Conservation (phyloP, 2,888 invertebrate genomes). For the Dendrolimus pini region DNA sequence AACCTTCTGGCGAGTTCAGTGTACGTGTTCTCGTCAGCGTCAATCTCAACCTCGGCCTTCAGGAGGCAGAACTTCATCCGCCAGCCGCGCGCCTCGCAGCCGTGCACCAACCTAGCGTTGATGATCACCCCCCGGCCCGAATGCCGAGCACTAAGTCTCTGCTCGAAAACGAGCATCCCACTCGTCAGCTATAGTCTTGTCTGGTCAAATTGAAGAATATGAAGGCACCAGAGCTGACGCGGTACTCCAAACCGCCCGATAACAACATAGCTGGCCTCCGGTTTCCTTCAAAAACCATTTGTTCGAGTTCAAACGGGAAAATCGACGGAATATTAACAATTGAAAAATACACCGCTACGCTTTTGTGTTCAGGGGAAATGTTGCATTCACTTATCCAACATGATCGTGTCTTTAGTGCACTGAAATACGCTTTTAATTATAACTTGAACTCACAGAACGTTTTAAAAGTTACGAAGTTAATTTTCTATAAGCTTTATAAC, state of each 20-base stretch:
- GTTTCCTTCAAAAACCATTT: slow-evolving; percentile 61
- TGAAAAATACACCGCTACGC: slow-evolving; percentile 1
- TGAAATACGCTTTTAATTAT: not conserved
- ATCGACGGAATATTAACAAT: slow-evolving; percentile 15
- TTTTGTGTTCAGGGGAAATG: not conserved
- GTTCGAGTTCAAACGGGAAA: slow-evolving; percentile 21
- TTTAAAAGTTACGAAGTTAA: not conserved
- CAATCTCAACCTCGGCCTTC: slow-evolving; percentile 63
- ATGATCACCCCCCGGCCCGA: slow-evolving; percentile 54
- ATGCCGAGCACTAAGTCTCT: slow-evolving; percentile 62
- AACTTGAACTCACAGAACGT: not conserved
- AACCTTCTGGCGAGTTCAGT: slow-evolving; percentile 50
- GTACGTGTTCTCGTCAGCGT: slow-evolving; percentile 60
- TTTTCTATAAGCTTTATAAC: not conserved
- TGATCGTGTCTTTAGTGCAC: slow-evolving; percentile 29
- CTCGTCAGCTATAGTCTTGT: slow-evolving; percentile 73
- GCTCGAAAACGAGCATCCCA: slow-evolving; percentile 71
- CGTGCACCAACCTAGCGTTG: slow-evolving; percentile 56
- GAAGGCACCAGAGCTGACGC: slow-evolving; percentile 59
- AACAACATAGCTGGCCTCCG: slow-evolving; percentile 64
- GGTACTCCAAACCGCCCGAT: slow-evolving; percentile 44
- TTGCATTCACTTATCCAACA: slow-evolving; percentile 56
- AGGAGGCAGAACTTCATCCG: slow-evolving; percentile 63
- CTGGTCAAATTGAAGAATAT: slow-evolving; percentile 67
- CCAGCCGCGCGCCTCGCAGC: slow-evolving; percentile 63